Percentiles rank a stretch among this genome's conserved stretches.
These are phyloP conservation scores for Axinella damicornis DNA, from an alignment of 37 sponge, comb jelly and placozoan genomes.

Conservation along the genomic window DNA sequence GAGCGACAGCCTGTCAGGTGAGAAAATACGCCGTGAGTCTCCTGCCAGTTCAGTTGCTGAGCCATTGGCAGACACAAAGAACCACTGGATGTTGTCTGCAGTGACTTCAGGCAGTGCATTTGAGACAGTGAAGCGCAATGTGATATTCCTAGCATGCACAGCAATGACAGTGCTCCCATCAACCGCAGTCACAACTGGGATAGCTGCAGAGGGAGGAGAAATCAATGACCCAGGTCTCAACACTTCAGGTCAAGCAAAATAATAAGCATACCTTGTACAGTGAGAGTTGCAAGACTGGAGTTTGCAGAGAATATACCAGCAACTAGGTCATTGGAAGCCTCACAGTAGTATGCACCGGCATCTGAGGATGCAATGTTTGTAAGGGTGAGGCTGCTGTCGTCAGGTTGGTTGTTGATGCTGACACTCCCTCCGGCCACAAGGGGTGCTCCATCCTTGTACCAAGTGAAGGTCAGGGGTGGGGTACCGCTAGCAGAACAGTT, in stretches of 20 bases:
- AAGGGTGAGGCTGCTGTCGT: neutral
- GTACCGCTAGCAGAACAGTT: conserved; percentile 17
- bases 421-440: neutral
- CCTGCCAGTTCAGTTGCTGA: neutral
- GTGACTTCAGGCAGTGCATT: too few relatives aligned
- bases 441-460: neutral
- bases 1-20: neutral
- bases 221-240: too few relatives aligned
- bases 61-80: neutral
- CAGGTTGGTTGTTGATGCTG: neutral
- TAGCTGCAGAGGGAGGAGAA: too few relatives aligned
- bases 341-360: neutral
- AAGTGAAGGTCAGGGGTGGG: conserved; percentile 3
- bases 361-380: neutral
- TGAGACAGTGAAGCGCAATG: neutral
- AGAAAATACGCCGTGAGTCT: neutral
- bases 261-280: too few relatives aligned
- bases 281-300: too few relatives aligned
- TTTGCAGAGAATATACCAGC: too few relatives aligned
- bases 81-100: conserved; percentile 24
- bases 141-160: neutral
- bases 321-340: neutral
- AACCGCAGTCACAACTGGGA: too few relatives aligned
- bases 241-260: too few relatives aligned
- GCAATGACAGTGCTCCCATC: too few relatives aligned